phyloP scores from a whole-genome alignment of 2,888 invertebrate species.

The Drosophila mimica region DNA sequence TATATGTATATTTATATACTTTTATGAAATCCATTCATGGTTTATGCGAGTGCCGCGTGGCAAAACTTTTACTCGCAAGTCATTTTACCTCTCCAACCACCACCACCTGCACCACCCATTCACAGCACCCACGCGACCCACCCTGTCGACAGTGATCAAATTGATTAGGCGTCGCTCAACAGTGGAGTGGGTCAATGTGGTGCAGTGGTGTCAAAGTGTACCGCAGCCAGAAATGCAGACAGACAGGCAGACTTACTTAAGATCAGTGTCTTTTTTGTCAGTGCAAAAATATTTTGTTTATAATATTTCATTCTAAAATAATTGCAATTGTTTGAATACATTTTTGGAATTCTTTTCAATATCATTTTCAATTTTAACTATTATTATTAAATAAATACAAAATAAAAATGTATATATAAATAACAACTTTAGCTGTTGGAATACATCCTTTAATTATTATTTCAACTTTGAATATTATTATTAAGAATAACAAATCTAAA shows the following conservation, averaged over 20 bases:
- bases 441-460: neutral
- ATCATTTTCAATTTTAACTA: neutral
- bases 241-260: neutral
- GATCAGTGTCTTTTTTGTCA: neutral
- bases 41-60: conserved; percentile 54
- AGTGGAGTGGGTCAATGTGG: neutral
- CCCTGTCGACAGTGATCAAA: conserved; percentile 29
- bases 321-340: neutral
- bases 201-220: neutral
- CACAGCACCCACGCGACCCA: neutral
- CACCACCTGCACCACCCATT: neutral
- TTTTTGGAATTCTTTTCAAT: neutral
- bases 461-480: neutral
- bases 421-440: too few species aligned
- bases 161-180: conserved; percentile 38
- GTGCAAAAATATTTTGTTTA: neutral
- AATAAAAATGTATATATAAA: too few species aligned
- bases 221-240: neutral
- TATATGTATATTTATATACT: conserved; percentile 1
- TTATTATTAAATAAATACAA: neutral
- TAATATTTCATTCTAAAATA: neutral
- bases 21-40: conserved; percentile 51
- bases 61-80: conserved; percentile 56
- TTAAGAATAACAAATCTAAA: neutral
- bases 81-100: conserved; percentile 20